Evolutionary conservation across 2,888 invertebrate genomes (phyloP), one percentile per base, ranked within the genome.

Genomic region (Rosalia funebris): DNA sequence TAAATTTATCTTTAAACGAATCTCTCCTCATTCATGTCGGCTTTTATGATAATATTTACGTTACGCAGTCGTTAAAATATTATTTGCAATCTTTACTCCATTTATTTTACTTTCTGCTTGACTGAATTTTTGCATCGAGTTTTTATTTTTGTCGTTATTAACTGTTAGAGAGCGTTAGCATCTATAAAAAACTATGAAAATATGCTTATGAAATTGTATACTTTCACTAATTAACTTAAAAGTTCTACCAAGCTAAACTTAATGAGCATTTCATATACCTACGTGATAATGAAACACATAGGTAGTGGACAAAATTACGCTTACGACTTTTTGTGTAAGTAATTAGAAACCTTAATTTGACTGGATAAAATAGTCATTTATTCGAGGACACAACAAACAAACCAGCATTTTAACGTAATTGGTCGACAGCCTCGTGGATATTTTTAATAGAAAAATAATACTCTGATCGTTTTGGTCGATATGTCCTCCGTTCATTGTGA

Each of bases 1-100:
- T 39, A 50, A 50, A 50, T 50, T 34, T 50, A 50, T 39, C 50
- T 50, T 14, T 50, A 39, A 25, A 39, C 50, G 15, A 14, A 50
- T 47, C 17, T 42, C 15, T 25, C 20, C 50, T 25, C 25, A 15
- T 39, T 50, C 39, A 39, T 50, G 25, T 14, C 31, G 11, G 20
- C 14, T 4, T 25, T 39, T 14, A 19, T 19, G 45, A 50, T 50
- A 50, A 50, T 50, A 50, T 50, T 50, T 50, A 50, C 39, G 20
- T 50, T 50, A 34, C 14, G 25, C 14, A 39, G 14, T 20, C 39
- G 39, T 39, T 50, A 50, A 50, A 50, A 50, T 50, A 50, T 19
- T 50, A 39, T 50, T 39, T 50, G 50, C 39, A 50, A 9, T 39
- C 31, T 39, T 14, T 50, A 50, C 16, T 50, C 10, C 12, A 50